Conservation (phyloP, 2,888 invertebrate genomes). For the Cosmorhoe ocellata region DNA sequence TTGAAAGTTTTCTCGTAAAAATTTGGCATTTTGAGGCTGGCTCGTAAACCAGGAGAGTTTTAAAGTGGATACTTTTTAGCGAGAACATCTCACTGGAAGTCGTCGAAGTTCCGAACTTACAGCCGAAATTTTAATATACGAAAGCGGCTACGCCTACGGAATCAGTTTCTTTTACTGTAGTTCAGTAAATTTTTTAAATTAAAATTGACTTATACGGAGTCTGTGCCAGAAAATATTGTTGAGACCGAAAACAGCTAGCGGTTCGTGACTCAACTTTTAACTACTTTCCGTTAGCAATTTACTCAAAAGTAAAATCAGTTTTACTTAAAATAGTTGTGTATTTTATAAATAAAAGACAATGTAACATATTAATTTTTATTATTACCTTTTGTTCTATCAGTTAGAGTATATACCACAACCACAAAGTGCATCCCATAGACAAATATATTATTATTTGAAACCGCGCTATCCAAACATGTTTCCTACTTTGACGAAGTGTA, state of each 20-base stretch:
- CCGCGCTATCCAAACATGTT: too few species aligned
- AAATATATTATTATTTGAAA: too few species aligned
- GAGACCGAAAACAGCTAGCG: conserved; percentile 23
- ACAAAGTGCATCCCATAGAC: too few species aligned
- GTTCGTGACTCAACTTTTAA: conserved; percentile 33
- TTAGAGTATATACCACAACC: too few species aligned
- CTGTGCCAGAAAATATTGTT: conserved; percentile 39
- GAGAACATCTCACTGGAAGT: conserved; percentile 51
- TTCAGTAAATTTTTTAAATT: conserved; percentile 47
- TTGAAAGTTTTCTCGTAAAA: conserved; percentile 70
- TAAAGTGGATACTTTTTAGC: conserved; percentile 51
- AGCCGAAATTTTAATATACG: conserved; percentile 63
- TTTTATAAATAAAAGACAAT: too few species aligned
- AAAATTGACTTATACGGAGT: conserved; percentile 41
- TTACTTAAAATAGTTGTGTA: too few species aligned
- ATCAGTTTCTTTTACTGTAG: conserved; percentile 49
- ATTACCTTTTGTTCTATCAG: too few species aligned
- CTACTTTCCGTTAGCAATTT: conserved; percentile 26
- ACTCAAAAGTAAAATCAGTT: conserved; percentile 1
- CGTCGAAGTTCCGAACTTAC: conserved; percentile 59
- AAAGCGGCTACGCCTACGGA: conserved; percentile 43
- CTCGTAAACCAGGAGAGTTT: conserved; percentile 61
- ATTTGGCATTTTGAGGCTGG: conserved; percentile 56
- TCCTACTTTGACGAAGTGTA: too few species aligned
- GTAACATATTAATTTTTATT: too few species aligned